Conservation (phyloP, 2,113 vertebrate genomes). For the Uria aalge region DNA sequence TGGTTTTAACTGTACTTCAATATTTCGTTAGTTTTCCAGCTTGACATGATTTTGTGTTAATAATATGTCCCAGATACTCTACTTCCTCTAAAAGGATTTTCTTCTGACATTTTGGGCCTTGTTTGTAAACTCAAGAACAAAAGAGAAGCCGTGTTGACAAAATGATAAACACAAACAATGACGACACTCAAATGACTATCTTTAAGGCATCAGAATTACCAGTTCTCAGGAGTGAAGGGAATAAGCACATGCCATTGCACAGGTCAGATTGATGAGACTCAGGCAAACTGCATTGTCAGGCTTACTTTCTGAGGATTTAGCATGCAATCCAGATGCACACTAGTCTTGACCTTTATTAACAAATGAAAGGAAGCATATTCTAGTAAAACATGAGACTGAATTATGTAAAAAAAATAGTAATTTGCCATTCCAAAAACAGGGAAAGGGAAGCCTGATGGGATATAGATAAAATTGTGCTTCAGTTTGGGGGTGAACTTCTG, state of each 20-base stretch:
- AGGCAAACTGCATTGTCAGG: neutral
- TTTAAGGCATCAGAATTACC: neutral
- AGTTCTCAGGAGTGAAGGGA: neutral
- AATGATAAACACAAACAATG: neutral
- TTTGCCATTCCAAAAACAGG: neutral
- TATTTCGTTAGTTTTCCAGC: neutral
- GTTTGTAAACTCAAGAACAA: neutral
- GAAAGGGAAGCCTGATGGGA: neutral
- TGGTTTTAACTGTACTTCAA: neutral
- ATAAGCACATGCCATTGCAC: rapidly evolving
- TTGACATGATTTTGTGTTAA: neutral
- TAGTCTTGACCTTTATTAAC: neutral
- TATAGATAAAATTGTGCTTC: neutral
- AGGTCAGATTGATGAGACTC: neutral
- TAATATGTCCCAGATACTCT: neutral
- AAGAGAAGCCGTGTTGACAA: neutral
- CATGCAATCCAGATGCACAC: neutral
- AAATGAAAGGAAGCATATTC: neutral
- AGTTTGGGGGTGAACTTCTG: neutral
- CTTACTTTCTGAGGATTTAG: neutral
- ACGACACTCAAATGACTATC: neutral
- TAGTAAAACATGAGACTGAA: neutral
- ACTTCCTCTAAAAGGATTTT: neutral
- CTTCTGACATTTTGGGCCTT: neutral
- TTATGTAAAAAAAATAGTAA: neutral